Conservation (phyloP, 2,797 vertebrate species). For the Phalanger gymnotis region DNA sequence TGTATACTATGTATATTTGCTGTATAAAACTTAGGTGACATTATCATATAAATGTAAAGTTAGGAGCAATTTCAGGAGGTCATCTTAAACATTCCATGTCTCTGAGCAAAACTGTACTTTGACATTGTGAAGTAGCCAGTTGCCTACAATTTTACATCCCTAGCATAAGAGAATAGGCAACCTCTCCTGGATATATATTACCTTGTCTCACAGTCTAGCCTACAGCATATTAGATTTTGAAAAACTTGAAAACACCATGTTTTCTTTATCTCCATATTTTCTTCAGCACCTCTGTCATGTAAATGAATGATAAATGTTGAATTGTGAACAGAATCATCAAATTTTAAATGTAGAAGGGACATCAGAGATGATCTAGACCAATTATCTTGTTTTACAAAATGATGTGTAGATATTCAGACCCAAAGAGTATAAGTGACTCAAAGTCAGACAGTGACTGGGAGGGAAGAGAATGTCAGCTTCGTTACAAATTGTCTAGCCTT, state of each 20-base stretch:
- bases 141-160: conserved; percentile 41
- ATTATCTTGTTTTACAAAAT: neutral
- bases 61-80: neutral
- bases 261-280: too few relatives aligned
- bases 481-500: neutral
- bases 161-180: conserved; percentile 26
- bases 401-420: neutral
- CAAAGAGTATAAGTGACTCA: conserved; percentile 33
- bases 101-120: conserved; percentile 25
- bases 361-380: neutral
- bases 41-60: neutral
- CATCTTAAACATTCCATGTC: neutral
- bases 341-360: too few relatives aligned
- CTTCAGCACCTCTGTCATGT: too few relatives aligned
- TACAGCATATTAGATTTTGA: neutral
- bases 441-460: neutral
- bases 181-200: conserved; percentile 15
- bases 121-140: neutral
- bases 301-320: too few relatives aligned
- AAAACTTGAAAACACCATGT: too few relatives aligned
- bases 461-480: neutral
- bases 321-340: too few relatives aligned
- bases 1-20: neutral
- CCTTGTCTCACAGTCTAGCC: neutral
- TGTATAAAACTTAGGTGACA: neutral